These are phyloP conservation scores for Drosophila neonasuta DNA, from an alignment of 2,888 invertebrate genomes.

Conservation along the genomic window DNA sequence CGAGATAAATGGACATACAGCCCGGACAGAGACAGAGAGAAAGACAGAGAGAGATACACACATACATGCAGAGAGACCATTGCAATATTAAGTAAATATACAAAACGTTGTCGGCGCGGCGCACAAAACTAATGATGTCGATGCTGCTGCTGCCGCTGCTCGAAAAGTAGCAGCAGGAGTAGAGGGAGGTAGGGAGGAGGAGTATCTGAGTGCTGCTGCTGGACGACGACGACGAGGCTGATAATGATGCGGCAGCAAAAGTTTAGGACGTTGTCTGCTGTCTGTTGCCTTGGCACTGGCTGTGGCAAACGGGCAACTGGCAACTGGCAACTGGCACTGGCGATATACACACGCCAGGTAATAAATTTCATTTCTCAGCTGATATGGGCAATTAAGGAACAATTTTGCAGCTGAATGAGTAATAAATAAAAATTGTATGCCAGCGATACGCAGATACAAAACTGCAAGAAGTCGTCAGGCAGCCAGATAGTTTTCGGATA, in stretches of 20 bases:
- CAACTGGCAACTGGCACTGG: conserved; percentile 50
- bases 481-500: conserved; percentile 78
- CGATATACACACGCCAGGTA: conserved; percentile 80
- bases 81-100: conserved; percentile 79
- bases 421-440: conserved; percentile 80
- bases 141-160: conserved; percentile 50
- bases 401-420: conserved; percentile 81
- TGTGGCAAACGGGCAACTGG: neutral
- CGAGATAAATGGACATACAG: conserved; percentile 71
- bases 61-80: conserved; percentile 44
- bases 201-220: neutral
- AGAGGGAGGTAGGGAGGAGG: conserved; percentile 8
- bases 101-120: conserved; percentile 77
- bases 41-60: conserved; percentile 14
- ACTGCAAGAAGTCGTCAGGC: conserved; percentile 74
- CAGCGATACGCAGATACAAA: conserved; percentile 77
- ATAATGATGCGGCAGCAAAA: conserved; percentile 77
- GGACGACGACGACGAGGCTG: conserved; percentile 52
- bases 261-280: conserved; percentile 63
- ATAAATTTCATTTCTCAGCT: conserved; percentile 80
- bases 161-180: conserved; percentile 2
- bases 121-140: conserved; percentile 79
- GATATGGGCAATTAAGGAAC: conserved; percentile 81
- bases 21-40: conserved; percentile 25
- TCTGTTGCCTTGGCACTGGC: conserved; percentile 12